These are phyloP conservation scores for Chauna torquata DNA, from an alignment of 2,113 vertebrate genomes.

Conservation along the genomic window DNA sequence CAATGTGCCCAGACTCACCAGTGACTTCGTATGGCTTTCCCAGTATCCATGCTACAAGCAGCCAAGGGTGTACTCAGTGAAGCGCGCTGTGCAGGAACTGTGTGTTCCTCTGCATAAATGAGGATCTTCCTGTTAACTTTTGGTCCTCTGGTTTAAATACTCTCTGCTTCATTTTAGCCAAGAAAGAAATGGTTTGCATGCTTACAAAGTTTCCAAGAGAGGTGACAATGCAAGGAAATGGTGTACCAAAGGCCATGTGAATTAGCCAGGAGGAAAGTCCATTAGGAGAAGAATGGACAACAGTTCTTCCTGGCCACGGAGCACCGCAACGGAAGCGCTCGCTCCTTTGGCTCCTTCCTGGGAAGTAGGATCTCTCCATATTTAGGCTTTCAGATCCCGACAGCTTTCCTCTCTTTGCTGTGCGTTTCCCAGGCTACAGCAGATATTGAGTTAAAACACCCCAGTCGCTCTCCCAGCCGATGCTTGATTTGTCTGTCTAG, in stretches of 20 bases:
- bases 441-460: neutral
- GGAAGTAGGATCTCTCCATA: rapidly evolving
- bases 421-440: neutral
- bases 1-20: neutral
- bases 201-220: neutral
- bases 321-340: rapidly evolving
- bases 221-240: conserved; percentile 58
- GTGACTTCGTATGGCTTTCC: neutral
- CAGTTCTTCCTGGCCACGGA: neutral
- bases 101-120: conserved; percentile 8
- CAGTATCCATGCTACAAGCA: neutral
- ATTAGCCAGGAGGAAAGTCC: neutral
- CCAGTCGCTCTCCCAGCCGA: neutral
- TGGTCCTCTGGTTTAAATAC: neutral
- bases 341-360: neutral
- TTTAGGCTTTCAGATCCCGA: rapidly evolving
- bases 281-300: neutral
- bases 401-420: neutral
- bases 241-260: neutral
- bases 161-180: neutral
- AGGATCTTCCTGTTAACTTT: neutral
- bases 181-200: neutral
- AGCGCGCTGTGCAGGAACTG: neutral
- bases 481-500: neutral
- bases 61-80: neutral